These are phyloP conservation scores for Leucosticte australis DNA, from an alignment of 2,113 vertebrate genomes.

Conservation along the genomic window DNA sequence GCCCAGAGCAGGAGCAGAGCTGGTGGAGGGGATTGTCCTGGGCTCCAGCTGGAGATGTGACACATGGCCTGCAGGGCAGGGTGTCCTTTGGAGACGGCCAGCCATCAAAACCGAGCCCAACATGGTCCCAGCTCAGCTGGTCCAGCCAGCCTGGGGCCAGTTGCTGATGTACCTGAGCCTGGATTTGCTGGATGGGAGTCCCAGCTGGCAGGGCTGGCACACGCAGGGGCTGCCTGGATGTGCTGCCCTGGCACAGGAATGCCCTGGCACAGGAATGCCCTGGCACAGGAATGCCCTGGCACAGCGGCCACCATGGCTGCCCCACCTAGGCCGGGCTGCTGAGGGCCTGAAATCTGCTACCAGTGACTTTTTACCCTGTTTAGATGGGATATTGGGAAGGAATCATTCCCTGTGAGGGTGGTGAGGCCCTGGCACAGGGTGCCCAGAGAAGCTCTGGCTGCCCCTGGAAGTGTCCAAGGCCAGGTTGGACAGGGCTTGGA, in stretches of 20 bases:
- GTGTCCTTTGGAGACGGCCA: not conserved
- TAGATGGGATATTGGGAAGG: not conserved
- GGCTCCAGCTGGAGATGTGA: not conserved
- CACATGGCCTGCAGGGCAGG: rapidly evolving
- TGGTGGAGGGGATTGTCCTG: not conserved
- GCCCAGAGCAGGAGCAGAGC: not conserved
- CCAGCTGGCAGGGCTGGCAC: not conserved
- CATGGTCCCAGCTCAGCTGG: not conserved
- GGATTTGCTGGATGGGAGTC: not conserved
- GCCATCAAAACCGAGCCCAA: not conserved
- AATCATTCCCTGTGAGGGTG: rapidly evolving
- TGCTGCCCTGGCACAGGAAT: not conserved
- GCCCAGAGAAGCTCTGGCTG: not conserved
- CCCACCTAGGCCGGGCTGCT: not conserved
- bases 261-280: not conserved
- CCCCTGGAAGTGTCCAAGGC: not conserved
- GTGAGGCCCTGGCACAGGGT: rapidly evolving
- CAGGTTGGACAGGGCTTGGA: rapidly evolving
- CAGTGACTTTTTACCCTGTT: not conserved
- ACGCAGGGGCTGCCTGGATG: not conserved
- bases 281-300: not conserved
- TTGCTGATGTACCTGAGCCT: not conserved
- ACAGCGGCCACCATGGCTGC: not conserved
- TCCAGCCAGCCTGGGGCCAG: not conserved
- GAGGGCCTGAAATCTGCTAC: not conserved